These are phyloP conservation scores for Drosophila azteca DNA, from an alignment of 1,140 invertebrate species.

Conservation along the genomic window DNA sequence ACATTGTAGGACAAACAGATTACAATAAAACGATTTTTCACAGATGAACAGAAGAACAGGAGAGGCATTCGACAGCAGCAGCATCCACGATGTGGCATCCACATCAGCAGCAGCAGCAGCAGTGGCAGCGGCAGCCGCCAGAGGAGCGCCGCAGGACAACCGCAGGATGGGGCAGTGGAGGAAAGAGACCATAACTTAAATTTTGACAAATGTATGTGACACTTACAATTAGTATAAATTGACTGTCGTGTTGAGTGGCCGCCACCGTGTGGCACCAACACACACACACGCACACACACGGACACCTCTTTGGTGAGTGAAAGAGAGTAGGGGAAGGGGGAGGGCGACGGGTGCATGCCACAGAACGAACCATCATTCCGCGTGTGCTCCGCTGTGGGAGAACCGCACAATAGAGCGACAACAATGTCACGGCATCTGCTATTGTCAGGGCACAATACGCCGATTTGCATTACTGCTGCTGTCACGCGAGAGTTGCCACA, in stretches of 20 bases:
- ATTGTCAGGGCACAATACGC: slow-evolving; percentile 78
- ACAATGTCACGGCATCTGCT: slow-evolving; percentile 80
- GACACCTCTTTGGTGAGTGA: slow-evolving; percentile 16
- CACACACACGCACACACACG: slow-evolving; percentile 24
- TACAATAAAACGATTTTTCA: slow-evolving; percentile 79
- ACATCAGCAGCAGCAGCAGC: slow-evolving; percentile 22
- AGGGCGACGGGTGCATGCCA: neutral
- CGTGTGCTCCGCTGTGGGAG: slow-evolving; percentile 37
- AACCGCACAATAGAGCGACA: slow-evolving; percentile 73
- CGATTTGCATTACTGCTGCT: slow-evolving; percentile 70
- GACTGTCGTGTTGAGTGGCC: slow-evolving; percentile 78
- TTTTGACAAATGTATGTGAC: slow-evolving; percentile 81
- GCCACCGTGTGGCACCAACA: slow-evolving; percentile 34
- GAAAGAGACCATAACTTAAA: slow-evolving; percentile 70
- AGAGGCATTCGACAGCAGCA: slow-evolving; percentile 12
- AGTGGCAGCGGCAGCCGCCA: slow-evolving; percentile 22
- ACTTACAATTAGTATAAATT: slow-evolving; percentile 82
- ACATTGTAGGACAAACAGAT: slow-evolving; percentile 66
- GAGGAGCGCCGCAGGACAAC: slow-evolving; percentile 56
- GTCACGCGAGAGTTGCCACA: too few species aligned
- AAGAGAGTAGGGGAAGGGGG: too few species aligned
- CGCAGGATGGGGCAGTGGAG: slow-evolving; percentile 33
- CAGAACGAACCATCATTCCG: slow-evolving; percentile 14
- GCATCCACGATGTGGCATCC: slow-evolving; percentile 20
- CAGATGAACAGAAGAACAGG: slow-evolving; percentile 39